Evolutionary conservation across 2,797 vertebrate species (phyloP).

Genomic region (Brachyrhaphis roseni): DNA sequence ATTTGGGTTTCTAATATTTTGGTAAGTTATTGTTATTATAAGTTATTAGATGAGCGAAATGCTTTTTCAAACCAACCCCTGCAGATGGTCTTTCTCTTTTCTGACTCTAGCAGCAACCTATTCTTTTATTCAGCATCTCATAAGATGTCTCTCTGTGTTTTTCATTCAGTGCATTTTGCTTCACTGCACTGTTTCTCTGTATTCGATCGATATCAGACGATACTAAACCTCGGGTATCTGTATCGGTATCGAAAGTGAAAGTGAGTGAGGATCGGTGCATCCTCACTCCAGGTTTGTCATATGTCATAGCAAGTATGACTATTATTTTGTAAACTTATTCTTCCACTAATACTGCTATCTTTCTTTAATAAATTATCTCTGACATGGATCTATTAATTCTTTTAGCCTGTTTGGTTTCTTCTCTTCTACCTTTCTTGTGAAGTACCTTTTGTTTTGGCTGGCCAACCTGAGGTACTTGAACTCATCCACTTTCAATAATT

Average conservation of each 20-base stretch:
- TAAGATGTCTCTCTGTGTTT: background rate
- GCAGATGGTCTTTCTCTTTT: background rate
- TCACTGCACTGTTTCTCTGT: too few relatives aligned
- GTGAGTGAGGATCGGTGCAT: too few relatives aligned
- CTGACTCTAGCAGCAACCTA: background rate
- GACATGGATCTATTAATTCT: background rate
- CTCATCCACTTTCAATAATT: background rate
- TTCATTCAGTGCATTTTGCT: background rate
- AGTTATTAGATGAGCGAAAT: background rate
- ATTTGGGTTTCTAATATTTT: background rate
- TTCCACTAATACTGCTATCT: background rate
- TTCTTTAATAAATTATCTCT: background rate
- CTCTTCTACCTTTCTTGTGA: background rate
- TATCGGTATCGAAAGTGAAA: too few relatives aligned
- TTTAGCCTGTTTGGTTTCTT: background rate
- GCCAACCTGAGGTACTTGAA: background rate
- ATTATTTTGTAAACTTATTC: background rate
- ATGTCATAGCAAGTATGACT: background rate
- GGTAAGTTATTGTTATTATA: background rate
- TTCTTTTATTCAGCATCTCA: background rate
- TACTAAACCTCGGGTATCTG: too few relatives aligned
- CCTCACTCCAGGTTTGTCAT: background rate
- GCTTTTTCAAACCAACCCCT: background rate
- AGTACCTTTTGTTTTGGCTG: background rate
- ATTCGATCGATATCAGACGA: too few relatives aligned